phyloP scores from a whole-genome alignment of 2,113 vertebrate genomes.

The Oryzias melastigma region DNA sequence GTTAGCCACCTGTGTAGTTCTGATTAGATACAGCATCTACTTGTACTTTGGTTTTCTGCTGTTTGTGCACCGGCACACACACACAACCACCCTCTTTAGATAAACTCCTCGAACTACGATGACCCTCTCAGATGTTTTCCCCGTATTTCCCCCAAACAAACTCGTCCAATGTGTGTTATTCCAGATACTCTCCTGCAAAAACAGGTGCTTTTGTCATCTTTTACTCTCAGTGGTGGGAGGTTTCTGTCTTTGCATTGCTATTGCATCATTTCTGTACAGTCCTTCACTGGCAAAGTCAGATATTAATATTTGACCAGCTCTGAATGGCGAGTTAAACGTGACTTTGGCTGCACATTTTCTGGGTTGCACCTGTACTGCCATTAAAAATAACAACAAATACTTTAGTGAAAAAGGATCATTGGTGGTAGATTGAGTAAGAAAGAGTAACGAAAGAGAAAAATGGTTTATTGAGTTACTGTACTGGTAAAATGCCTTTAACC shows the following conservation, averaged over 20 bases:
- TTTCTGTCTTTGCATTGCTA: slow-evolving; percentile 18
- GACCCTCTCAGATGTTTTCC: background rate
- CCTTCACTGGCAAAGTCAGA: background rate
- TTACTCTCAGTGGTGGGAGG: background rate
- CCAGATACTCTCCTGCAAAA: background rate
- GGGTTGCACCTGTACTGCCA: background rate
- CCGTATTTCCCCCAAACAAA: background rate
- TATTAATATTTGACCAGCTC: slow-evolving; percentile 30
- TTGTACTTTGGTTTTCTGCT: background rate
- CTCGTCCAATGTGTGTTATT: too few species aligned
- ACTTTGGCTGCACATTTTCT: slow-evolving; percentile 2
- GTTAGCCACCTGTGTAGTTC: too few species aligned
- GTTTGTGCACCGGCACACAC: background rate
- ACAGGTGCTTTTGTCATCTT: slow-evolving; percentile 18
- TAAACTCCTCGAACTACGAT: background rate
- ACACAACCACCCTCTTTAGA: background rate
- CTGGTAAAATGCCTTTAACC: too few species aligned
- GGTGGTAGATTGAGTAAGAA: too few species aligned
- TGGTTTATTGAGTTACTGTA: too few species aligned
- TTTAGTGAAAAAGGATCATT: too few species aligned
- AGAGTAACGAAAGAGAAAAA: too few species aligned
- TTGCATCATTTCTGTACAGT: slow-evolving; percentile 16
- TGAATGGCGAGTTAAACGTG: slow-evolving; percentile 2
- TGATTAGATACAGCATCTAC: background rate
- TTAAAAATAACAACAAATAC: background rate